Base-by-base conservation (phyloP, 2,113 vertebrate species). In the Gambusia affinis region DNA sequence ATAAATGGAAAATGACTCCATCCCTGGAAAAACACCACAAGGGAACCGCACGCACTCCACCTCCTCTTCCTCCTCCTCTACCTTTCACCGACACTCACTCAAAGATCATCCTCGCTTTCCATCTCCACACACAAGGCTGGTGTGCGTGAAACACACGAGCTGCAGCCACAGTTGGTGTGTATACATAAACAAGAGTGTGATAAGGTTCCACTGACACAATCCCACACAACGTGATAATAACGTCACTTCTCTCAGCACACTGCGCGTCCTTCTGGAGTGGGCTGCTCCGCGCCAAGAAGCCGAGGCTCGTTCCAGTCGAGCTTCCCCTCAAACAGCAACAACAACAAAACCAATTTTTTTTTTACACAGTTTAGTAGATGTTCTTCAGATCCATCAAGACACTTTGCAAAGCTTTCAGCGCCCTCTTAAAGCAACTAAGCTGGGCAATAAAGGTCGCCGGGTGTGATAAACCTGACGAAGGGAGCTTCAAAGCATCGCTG, bases 1-100 rank as follows among this genome's bases (percentile, higher is more conserved):
- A 93, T 92, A 93, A 92, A 93, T 90, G 92, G 92, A 94, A 93
- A 85, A 91, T 94, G 92, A 94, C 92, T 93, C 93, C 93, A 95
- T 90, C 87, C 86, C 74, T 85, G 85, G 84, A 83, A 90, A 91
- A 86, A 86, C 78, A 91, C 78, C 89, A 91, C 89, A 80, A 76
- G 85, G 88, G 83, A 92, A 79, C 80, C 24, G 75, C 85, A 84
- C 75, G 78, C 81, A 82, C 89, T 82, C 82, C 72, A 68, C 88
- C 86, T 82, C 85, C 78, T 87, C 80, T 60, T 82, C 80, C 71
- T 85, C 82, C 79, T 82, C 85, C 77, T 86, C 73, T 76, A 73
- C 74, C 81, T 74, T 83, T 88, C 78, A 80, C 73, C 67, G 57
- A 75, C 80, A 51, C 75, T 88, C 69, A 44, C 73, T 74, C 27